Evolutionary conservation across 2,888 invertebrate genomes (phyloP).

Genomic region (Lissonota sp.): DNA sequence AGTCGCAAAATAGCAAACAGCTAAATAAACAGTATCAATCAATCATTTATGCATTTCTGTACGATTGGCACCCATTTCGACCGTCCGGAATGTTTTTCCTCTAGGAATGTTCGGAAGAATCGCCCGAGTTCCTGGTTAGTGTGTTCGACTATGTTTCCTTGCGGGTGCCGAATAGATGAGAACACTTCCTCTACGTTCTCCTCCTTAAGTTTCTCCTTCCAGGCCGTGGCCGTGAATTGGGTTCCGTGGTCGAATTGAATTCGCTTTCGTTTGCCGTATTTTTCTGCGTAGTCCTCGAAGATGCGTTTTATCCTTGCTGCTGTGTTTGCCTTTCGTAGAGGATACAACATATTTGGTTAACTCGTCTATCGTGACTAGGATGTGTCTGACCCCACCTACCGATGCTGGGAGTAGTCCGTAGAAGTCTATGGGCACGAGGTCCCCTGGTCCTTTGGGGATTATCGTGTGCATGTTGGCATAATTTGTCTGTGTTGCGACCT

Average conservation of each 20-base stretch:
- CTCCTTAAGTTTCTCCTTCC: conserved; percentile 35
- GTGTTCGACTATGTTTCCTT: conserved; percentile 67
- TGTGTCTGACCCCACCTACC: neutral
- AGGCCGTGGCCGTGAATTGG: conserved; percentile 68
- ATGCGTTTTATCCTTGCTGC: neutral
- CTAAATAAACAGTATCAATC: too few species aligned
- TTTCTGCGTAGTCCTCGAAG: neutral
- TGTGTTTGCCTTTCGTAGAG: conserved; percentile 48
- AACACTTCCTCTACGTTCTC: conserved; percentile 17
- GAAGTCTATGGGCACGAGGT: too few species aligned
- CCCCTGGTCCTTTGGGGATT: too few species aligned
- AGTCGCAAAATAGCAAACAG: too few species aligned
- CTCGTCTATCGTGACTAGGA: conserved; percentile 10
- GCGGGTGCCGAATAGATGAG: conserved; percentile 63
- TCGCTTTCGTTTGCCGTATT: neutral
- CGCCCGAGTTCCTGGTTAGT: conserved; percentile 65
- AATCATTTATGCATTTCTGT: conserved; percentile 49
- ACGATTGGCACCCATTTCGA: too few species aligned
- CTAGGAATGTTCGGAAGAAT: conserved; percentile 45
- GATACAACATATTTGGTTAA: conserved; percentile 56
- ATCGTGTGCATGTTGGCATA: too few species aligned
- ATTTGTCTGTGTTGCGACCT: too few species aligned
- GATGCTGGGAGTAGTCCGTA: too few species aligned
- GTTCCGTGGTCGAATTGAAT: conserved; percentile 53
- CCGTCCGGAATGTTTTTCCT: conserved; percentile 40